These are phyloP conservation scores for Sebastes fasciatus DNA, from an alignment of 2,113 vertebrate species.

Conservation along the genomic window DNA sequence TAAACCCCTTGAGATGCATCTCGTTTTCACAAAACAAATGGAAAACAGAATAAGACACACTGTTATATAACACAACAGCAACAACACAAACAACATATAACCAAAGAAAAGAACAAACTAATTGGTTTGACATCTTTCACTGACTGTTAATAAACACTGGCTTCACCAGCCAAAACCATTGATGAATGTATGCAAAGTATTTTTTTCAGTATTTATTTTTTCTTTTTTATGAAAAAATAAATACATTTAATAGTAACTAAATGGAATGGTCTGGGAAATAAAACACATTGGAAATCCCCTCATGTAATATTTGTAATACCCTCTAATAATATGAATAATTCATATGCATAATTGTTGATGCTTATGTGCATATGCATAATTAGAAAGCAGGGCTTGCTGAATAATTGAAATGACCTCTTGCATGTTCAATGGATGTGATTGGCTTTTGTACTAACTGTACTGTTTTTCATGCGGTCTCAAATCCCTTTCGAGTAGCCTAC, in stretches of 20 bases:
- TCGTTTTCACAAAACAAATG: too few species aligned
- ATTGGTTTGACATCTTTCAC: background rate
- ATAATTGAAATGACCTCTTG: conserved; percentile 44
- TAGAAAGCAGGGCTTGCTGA: conserved; percentile 16
- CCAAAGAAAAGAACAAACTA: too few species aligned
- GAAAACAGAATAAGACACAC: too few species aligned
- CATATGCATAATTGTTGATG: conserved; percentile 21
- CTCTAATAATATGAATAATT: conserved; percentile 29
- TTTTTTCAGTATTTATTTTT: too few species aligned
- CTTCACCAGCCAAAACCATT: background rate
- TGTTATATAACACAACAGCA: too few species aligned
- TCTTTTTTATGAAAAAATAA: background rate
- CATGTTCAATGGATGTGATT: conserved; percentile 29
- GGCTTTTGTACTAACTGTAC: conserved; percentile 1
- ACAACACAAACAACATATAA: too few species aligned
- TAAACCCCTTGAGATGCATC: too few species aligned
- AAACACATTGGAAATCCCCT: background rate
- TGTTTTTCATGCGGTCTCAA: background rate
- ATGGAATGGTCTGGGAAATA: background rate
- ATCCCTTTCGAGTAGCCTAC: background rate
- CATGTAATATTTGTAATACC: background rate
- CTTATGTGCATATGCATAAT: conserved; percentile 36
- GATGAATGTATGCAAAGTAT: background rate
- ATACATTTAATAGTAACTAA: background rate
- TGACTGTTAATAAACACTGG: background rate